A percentile compares a stretch with the other conserved stretches of the same genome.
These are phyloP conservation scores for Acrobasis suavella DNA, from an alignment of 2,888 invertebrate species.

Conservation along the genomic window DNA sequence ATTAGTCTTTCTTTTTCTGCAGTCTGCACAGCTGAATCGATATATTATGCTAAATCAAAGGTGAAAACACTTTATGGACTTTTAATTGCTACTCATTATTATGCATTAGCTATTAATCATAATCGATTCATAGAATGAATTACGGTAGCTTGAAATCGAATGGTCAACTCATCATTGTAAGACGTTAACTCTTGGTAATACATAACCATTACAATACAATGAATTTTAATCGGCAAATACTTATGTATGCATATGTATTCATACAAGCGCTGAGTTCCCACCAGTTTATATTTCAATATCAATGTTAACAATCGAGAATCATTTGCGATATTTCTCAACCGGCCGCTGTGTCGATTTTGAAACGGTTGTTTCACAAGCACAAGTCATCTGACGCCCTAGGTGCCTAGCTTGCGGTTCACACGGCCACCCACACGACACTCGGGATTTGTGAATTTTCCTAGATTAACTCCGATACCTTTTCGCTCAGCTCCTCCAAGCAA, in stretches of 20 bases:
- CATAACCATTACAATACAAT: constrained; percentile 13
- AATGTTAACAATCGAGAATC: constrained; percentile 38
- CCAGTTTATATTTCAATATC: constrained; percentile 38
- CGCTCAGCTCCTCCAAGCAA: constrained; percentile 9
- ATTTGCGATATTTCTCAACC: constrained; percentile 36
- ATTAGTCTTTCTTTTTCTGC: too few relatives aligned
- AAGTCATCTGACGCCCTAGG: constrained; percentile 39
- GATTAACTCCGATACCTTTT: constrained; percentile 42
- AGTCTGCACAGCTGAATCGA: not conserved
- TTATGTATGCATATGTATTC: constrained; percentile 7
- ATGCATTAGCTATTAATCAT: constrained; percentile 7
- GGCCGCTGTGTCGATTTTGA: constrained; percentile 41
- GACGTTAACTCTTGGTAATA: not conserved
- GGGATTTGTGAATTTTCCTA: constrained; percentile 52
- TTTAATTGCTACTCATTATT: not conserved
- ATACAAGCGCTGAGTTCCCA: constrained; percentile 28
- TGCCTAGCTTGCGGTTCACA: constrained; percentile 47
- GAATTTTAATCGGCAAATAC: constrained; percentile 22
- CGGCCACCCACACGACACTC: constrained; percentile 49
- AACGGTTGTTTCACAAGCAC: constrained; percentile 50
- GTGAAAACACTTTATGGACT: not conserved
- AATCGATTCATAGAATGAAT: not conserved
- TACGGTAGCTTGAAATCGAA: not conserved
- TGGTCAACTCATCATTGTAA: constrained; percentile 11
- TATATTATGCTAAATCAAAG: not conserved